A percentile compares a stretch with the other conserved stretches of the same genome.
Evolutionary conservation across 2,113 vertebrate genomes (phyloP).

Genomic region (Microtus oregoni): DNA sequence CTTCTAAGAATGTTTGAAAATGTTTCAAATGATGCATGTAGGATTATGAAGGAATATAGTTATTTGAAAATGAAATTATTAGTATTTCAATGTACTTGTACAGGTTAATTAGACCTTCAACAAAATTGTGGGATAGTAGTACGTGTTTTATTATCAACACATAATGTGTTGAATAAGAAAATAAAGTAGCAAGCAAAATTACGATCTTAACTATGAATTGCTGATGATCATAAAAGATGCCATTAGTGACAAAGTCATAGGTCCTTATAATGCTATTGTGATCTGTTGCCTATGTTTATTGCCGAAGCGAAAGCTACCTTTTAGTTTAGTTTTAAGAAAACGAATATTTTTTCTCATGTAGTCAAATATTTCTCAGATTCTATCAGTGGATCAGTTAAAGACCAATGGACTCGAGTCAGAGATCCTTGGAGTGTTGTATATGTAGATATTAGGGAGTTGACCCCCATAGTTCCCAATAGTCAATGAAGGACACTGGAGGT

Average conservation of each 20-base stretch:
- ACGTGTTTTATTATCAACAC: constrained; percentile 20
- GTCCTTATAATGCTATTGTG: constrained; percentile 29
- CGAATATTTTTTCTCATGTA: not conserved
- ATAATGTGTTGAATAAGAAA: constrained; percentile 50
- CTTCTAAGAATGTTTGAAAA: constrained; percentile 52
- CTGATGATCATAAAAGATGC: constrained; percentile 17
- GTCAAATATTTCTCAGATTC: constrained; percentile 19
- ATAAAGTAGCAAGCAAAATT: constrained; percentile 39
- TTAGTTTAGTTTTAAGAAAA: constrained; percentile 43
- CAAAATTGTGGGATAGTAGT: not conserved
- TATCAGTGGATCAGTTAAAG: not conserved
- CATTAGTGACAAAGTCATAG: not conserved
- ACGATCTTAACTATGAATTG: constrained; percentile 26
- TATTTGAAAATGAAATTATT: constrained; percentile 51
- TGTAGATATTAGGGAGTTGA: not conserved
- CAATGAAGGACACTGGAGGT: not conserved
- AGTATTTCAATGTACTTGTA: constrained; percentile 1
- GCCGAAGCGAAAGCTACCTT: constrained; percentile 13
- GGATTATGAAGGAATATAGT: constrained; percentile 32
- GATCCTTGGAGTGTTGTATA: not conserved
- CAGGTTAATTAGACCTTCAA: constrained; percentile 54
- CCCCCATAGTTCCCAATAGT: not conserved
- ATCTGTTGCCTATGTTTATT: constrained; percentile 20
- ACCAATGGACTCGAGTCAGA: not conserved
- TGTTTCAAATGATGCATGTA: constrained; percentile 31